Base-by-base conservation (phyloP, 2,797 vertebrate species). In the Siniperca obscura region DNA sequence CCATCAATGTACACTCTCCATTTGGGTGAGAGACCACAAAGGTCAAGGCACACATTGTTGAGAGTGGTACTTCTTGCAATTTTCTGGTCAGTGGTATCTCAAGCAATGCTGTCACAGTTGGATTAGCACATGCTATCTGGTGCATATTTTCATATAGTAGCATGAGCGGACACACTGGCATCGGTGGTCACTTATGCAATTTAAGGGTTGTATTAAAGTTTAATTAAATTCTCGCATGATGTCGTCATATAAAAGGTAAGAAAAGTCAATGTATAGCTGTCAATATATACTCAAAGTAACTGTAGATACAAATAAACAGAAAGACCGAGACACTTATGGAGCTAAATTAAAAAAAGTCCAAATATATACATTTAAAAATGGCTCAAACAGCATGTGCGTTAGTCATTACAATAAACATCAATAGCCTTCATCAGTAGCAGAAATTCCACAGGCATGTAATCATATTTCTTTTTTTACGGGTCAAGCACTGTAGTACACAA, bases 1-100 rank as follows among this genome's bases (percentile, higher is more conserved):
- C 88, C 78, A 91, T 83, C 89, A 85, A 76, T 87, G 82, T 74
- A 78, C 72, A 65, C 73, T 67, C 83, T 85, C 81, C 66, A 82
- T 90, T 78, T 84, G 85, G 57, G 53, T 30, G 46, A 83, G 71
- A 78, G 56, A 76, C 75, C 78, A 77, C 78, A 89, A 69, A 91
- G 84, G 91, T 77, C 55, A 74, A 81, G 72, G 75, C 76, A 70
- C 62, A 84, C 60, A 65, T 74, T 82, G 71, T 73, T 25, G 4
- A 34, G 57, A 79, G 57, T 40, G 60, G 55, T 10, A 50, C 44
- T 80, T 75, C 67, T 46, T 70, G 61, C 76, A 76, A 78, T 87
- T 83, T 86, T 85, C 74, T 82, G 77, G 78, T 85, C 76, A 89
- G 60, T 81, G 50, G 19, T 82, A 71, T 83, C 59, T 77, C 53